phyloP scores from a whole-genome alignment of 2,888 invertebrate species.

The Myathropa florea region DNA sequence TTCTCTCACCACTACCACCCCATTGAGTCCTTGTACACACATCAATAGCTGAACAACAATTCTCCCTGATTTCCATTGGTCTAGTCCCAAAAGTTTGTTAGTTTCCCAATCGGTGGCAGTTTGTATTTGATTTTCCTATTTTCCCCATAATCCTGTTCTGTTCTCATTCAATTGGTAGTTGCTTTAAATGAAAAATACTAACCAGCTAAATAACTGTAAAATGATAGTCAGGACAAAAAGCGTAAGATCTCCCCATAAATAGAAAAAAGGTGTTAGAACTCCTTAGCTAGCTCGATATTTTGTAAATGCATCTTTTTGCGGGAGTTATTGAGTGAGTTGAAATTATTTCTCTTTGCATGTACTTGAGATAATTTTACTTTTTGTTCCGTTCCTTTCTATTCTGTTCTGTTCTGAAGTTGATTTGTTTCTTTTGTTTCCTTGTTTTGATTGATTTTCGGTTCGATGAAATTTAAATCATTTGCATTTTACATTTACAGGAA shows the following conservation, averaged over 20 bases:
- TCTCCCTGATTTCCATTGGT: constrained; percentile 6
- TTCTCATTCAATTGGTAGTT: constrained; percentile 22
- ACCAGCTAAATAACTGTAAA: constrained; percentile 4
- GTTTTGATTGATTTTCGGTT: constrained; percentile 25
- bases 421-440: constrained; percentile 6
- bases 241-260: constrained; percentile 5
- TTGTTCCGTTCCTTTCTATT: neutral
- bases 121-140: neutral
- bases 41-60: neutral
- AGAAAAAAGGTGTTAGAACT: constrained; percentile 9
- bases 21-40: neutral
- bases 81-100: neutral
- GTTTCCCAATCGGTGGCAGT: constrained; percentile 15
- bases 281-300: constrained; percentile 54
- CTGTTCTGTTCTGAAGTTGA: neutral
- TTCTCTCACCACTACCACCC: neutral
- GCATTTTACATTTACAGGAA: constrained; percentile 41
- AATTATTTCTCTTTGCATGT: constrained; percentile 57
- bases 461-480: constrained; percentile 42
- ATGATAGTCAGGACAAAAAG: neutral
- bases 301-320: constrained; percentile 64
- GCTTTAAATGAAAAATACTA: constrained; percentile 14
- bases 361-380: constrained; percentile 17
- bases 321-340: constrained; percentile 68
- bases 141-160: constrained; percentile 10